Base-by-base conservation (phyloP, 2,113 vertebrate species). In the Baryphthengus martii region DNA sequence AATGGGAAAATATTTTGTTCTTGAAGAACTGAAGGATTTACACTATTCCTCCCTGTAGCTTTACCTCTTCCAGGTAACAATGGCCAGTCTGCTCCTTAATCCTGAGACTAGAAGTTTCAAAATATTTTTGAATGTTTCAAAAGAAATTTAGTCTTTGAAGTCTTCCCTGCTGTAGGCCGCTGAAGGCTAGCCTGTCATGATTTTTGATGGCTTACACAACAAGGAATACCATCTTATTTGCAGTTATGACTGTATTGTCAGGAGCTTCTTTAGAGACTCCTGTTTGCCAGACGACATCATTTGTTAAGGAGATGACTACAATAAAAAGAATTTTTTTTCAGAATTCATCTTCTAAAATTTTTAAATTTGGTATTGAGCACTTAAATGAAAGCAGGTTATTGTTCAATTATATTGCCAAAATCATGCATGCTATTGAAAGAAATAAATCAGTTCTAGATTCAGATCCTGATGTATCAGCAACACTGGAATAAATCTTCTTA, bases 1-100 rank as follows among this genome's bases (percentile, higher is more conserved):
- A 89, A 73, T 25, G 24, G 76, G 91, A 96, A 84, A 95, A 83
- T 42, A 73, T 74, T 90, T 93, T 92, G 26, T 93, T 88, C 50
- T 84, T 82, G 35, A 49, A 82, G 67, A 89, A 77, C 45, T 56
- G 50, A 24, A 49, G 28, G 20, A 76, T 81, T 93, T 90, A 50
- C 13, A 40, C 55, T 74, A 39, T 84, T 92, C 14, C 17, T 67
- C 26, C 71, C 55, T 61, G 44, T 21, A 88, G 19, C 39, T 90
- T 96, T 7, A 6, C 53, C 89, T 77, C n/a, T 93, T 94, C 56
- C 20, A 20, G 70, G 81, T 90, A 95, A 68, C 35, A 63, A 39
- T 40, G 35, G 17, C 11, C 17, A 49, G 24, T 85, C 45, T 94
- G 49, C 3, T 76, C 53, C 35, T 92, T 76, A 73, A 75, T 94